Percentiles rank a stretch among this genome's conserved stretches.
These are phyloP conservation scores for Zaprionus tsacasi DNA, from an alignment of 1,140 invertebrate genomes.

Conservation along the genomic window DNA sequence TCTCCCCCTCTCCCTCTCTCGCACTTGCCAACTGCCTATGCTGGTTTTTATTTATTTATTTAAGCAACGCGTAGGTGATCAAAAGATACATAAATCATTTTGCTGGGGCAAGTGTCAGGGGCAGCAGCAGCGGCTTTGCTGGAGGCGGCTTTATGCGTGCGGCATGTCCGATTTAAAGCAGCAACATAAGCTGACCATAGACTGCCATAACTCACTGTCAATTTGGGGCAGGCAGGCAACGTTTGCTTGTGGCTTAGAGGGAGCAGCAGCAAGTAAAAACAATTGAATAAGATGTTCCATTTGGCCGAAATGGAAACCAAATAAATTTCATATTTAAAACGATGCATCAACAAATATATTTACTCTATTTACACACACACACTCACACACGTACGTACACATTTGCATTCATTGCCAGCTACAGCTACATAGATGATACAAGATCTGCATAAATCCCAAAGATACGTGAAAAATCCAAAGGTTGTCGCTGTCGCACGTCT, in stretches of 20 bases:
- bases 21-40: not conserved
- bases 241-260: constrained; percentile 38
- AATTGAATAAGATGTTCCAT: constrained; percentile 40
- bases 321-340: constrained; percentile 63
- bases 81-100: constrained; percentile 72
- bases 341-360: constrained; percentile 36
- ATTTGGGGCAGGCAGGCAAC: constrained; percentile 35
- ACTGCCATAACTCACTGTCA: constrained; percentile 80
- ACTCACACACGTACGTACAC: not conserved
- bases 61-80: constrained; percentile 52
- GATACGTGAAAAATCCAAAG: constrained; percentile 37
- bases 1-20: constrained; percentile 10
- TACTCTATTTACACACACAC: not conserved
- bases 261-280: constrained; percentile 51
- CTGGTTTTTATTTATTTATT: constrained; percentile 65
- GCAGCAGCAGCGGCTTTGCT: constrained; percentile 18
- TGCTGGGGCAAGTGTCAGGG: constrained; percentile 12
- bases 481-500: not conserved
- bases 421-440: constrained; percentile 24
- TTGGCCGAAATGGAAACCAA: constrained; percentile 62
- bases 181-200: constrained; percentile 40
- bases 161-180: constrained; percentile 35
- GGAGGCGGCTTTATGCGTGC: constrained; percentile 5
- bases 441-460: constrained; percentile 40
- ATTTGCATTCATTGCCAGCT: constrained; percentile 13